phyloP scores from a whole-genome alignment of 1,140 invertebrate genomes.

The Agrypnia vestita region DNA sequence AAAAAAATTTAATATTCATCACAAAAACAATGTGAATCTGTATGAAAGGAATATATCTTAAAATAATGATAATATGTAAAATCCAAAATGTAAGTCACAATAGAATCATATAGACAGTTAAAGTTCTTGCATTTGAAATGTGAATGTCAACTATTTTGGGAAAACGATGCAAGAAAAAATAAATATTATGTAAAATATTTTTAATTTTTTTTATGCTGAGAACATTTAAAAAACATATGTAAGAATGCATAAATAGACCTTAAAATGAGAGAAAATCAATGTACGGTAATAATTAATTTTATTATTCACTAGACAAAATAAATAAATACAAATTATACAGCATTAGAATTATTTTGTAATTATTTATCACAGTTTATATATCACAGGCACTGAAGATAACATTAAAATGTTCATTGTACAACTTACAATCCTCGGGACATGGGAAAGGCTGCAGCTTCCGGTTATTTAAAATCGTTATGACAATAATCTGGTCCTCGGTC shows the following conservation, averaged over 20 bases:
- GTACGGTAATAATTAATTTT: constrained; percentile 19
- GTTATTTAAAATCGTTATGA: not conserved
- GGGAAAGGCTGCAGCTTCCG: not conserved
- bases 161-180: too few relatives aligned
- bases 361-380: constrained; percentile 31
- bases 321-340: not conserved
- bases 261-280: constrained; percentile 40
- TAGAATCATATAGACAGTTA: too few relatives aligned
- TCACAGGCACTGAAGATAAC: constrained; percentile 6
- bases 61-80: too few relatives aligned
- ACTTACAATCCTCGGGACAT: not conserved
- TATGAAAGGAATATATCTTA: too few relatives aligned
- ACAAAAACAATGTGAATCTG: too few relatives aligned
- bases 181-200: too few relatives aligned
- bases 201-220: too few relatives aligned
- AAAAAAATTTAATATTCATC: too few relatives aligned
- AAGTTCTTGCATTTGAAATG: too few relatives aligned
- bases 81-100: too few relatives aligned
- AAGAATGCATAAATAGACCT: not conserved
- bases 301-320: constrained; percentile 42
- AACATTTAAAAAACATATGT: not conserved
- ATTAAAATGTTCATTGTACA: constrained; percentile 2
- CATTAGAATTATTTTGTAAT: constrained; percentile 13
- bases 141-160: too few relatives aligned
- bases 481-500: not conserved